phyloP scores from a whole-genome alignment of 2,797 vertebrate species.

The Myotis pilosus region DNA sequence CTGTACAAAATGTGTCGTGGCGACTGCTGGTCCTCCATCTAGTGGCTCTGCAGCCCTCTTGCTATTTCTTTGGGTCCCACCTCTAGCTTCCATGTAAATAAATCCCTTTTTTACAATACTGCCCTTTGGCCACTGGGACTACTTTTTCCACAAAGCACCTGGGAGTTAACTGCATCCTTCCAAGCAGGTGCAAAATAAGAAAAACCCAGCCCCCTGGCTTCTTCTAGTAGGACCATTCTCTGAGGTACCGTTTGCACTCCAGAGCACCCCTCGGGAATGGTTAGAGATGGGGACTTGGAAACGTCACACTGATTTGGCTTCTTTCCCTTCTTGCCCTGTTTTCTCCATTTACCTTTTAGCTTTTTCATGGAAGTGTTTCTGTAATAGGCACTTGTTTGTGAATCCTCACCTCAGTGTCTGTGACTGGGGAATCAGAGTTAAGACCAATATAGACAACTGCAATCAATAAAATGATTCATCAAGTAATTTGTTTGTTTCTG shows the following conservation, averaged over 20 bases:
- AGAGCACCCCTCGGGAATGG: not conserved
- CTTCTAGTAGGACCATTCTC: not conserved
- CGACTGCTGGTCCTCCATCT: not conserved
- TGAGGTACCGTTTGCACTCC: too few species aligned
- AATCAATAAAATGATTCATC: not conserved
- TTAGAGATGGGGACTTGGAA: not conserved
- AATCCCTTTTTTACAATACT: not conserved
- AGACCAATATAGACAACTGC: not conserved
- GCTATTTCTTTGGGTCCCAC: not conserved
- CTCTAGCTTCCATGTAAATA: not conserved
- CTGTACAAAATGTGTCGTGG: not conserved
- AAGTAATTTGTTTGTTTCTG: not conserved
- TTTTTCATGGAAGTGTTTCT: not conserved
- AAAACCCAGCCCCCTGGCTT: not conserved
- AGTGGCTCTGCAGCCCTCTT: not conserved
- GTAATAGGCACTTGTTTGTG: not conserved
- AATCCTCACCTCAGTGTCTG: not conserved
- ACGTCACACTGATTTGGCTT: not conserved
- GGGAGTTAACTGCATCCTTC: not conserved
- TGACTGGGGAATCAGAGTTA: not conserved
- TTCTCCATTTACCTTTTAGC: not conserved
- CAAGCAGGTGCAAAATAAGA: not conserved
- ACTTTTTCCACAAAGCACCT: not conserved
- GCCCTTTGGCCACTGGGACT: not conserved
- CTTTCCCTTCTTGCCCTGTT: not conserved